These are phyloP conservation scores for Invenusta paracnida DNA, from an alignment of 2,888 invertebrate genomes.

Conservation along the genomic window DNA sequence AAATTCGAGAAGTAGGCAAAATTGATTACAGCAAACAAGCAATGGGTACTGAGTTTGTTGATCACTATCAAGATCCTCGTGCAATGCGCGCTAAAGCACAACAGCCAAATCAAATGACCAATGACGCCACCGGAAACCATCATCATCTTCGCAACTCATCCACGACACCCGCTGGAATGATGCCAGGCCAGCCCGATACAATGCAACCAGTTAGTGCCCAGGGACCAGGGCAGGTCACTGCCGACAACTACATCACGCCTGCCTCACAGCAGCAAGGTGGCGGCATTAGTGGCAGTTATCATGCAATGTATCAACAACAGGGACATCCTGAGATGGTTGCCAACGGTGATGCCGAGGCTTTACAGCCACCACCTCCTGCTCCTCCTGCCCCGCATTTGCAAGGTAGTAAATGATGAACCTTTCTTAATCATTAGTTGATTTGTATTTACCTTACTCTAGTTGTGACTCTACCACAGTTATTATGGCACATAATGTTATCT, in stretches of 20 bases:
- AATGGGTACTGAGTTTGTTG: background rate
- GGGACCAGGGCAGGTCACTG: background rate
- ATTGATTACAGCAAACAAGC: background rate
- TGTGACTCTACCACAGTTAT: no score
- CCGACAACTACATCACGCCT: background rate
- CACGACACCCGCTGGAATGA: background rate
- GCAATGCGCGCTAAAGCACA: background rate
- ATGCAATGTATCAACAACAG: no score
- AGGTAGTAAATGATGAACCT: background rate
- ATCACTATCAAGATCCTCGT: background rate
- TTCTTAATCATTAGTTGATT: background rate
- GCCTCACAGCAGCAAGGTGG: background rate
- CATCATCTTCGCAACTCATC: background rate
- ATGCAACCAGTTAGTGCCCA: no score
- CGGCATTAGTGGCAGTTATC: background rate
- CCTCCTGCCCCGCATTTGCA: background rate
- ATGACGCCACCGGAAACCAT: background rate
- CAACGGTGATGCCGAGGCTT: background rate
- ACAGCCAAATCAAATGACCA: background rate
- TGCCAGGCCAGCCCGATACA: background rate
- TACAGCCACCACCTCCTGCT: background rate
- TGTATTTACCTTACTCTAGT: no score
- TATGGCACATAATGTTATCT: no score
- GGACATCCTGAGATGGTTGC: background rate
- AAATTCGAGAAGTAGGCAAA: slow-evolving; percentile 5